phyloP scores from a whole-genome alignment of 2,888 invertebrate genomes.

The Balanococcus diminutus region DNA sequence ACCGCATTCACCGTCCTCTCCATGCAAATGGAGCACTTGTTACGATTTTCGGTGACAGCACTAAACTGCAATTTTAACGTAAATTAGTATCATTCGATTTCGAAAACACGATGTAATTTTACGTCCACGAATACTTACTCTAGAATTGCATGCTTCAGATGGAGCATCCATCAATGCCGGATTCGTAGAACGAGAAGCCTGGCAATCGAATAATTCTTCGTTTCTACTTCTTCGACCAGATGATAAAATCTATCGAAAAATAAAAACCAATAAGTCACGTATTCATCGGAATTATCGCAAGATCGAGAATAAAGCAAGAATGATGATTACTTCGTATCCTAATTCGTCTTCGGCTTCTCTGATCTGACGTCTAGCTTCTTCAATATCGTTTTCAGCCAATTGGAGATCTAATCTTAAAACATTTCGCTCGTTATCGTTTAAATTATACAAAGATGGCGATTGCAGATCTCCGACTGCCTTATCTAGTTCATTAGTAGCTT shows the following conservation, averaged over 20 bases:
- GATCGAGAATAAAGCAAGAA: neutral
- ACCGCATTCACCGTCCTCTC: conserved; percentile 47
- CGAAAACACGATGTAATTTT: neutral
- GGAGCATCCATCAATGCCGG: neutral
- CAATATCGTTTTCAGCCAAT: conserved; percentile 40
- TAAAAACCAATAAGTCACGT: neutral
- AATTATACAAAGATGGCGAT: conserved; percentile 35
- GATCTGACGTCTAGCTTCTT: conserved; percentile 35
- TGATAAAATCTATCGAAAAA: neutral
- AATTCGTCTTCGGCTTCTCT: conserved; percentile 38
- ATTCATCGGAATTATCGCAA: no score
- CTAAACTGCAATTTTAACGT: neutral
- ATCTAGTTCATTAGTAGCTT: conserved; percentile 35
- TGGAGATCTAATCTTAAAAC: conserved; percentile 42
- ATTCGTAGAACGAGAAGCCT: neutral
- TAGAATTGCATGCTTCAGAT: neutral
- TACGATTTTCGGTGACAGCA: neutral
- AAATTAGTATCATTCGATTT: neutral
- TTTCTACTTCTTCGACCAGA: neutral
- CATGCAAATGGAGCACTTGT: conserved; percentile 48
- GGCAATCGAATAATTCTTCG: neutral
- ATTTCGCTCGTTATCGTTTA: conserved; percentile 40
- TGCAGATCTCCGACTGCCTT: conserved; percentile 37
- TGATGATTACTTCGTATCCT: neutral
- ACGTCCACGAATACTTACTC: neutral